A percentile compares a stretch with the other conserved stretches of the same genome.
These are phyloP conservation scores for Gisinianus flammeolus DNA, from an alignment of 2,888 invertebrate species.

Conservation along the genomic window DNA sequence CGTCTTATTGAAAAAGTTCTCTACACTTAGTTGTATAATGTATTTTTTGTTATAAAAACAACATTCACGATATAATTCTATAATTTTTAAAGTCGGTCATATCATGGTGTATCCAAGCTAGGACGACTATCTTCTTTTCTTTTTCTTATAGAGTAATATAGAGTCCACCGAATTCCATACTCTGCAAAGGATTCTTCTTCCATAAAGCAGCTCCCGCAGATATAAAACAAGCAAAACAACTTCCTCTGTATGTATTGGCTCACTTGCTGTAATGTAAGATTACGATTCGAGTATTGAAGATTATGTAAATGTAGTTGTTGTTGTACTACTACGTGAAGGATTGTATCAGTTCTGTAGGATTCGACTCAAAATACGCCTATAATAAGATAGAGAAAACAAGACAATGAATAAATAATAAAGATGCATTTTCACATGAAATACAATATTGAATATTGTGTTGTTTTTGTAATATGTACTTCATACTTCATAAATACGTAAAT, in stretches of 20 bases:
- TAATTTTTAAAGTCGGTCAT: not conserved
- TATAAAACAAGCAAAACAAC: slow-evolving; percentile 44
- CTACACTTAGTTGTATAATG: not conserved
- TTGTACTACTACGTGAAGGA: slow-evolving; percentile 82
- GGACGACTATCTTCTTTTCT: slow-evolving; percentile 28
- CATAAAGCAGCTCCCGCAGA: slow-evolving; percentile 70
- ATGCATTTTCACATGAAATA: not conserved
- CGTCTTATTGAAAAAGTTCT: not conserved
- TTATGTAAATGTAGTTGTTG: slow-evolving; percentile 84
- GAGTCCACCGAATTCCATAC: slow-evolving; percentile 69
- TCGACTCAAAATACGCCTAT: slow-evolving; percentile 88
- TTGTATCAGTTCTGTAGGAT: slow-evolving; percentile 85
- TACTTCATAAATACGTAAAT: not conserved
- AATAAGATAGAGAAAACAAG: slow-evolving; percentile 52
- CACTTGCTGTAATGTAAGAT: slow-evolving; percentile 77
- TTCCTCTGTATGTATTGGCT: slow-evolving; percentile 61
- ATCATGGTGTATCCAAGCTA: not conserved
- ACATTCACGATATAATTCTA: too few species aligned
- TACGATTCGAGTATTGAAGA: slow-evolving; percentile 90
- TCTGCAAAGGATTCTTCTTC: slow-evolving; percentile 72
- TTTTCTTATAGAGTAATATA: slow-evolving; percentile 66
- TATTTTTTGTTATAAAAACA: too few species aligned
- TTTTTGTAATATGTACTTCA: not conserved
- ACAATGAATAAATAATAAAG: not conserved
- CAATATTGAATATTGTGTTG: not conserved